A percentile compares a stretch with the other conserved stretches of the same genome.
Evolutionary conservation across 2,113 vertebrate species (phyloP).

Genomic region (Hydrolagus affinis): DNA sequence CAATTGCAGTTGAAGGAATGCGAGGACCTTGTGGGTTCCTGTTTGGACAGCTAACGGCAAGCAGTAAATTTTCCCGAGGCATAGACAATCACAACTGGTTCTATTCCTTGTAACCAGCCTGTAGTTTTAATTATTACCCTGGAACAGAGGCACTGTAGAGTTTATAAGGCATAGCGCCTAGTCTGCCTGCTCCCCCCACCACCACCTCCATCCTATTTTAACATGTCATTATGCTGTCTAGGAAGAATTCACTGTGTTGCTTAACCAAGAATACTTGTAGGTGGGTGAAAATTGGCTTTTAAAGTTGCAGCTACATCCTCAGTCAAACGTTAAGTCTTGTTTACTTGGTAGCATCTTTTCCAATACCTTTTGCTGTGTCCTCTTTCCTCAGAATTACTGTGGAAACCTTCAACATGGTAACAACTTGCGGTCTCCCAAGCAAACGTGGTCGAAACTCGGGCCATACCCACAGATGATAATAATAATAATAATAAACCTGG

Average conservation of each 20-base stretch:
- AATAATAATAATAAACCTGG: no score
- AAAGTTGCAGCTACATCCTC: slow-evolving; percentile 37
- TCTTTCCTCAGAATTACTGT: slow-evolving; percentile 50
- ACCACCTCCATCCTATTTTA: background rate
- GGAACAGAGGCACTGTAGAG: slow-evolving; percentile 1
- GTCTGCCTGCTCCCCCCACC: slow-evolving; percentile 23
- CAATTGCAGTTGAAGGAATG: slow-evolving; percentile 6
- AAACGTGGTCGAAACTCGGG: slow-evolving; percentile 52
- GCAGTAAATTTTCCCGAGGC: slow-evolving; percentile 34
- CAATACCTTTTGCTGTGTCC: slow-evolving; percentile 28
- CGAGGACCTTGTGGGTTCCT: background rate
- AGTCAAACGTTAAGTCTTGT: slow-evolving; percentile 38
- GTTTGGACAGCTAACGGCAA: slow-evolving; percentile 19
- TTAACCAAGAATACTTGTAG: background rate
- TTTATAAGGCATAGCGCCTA: slow-evolving; percentile 1
- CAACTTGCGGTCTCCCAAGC: slow-evolving; percentile 37
- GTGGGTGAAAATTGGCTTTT: slow-evolving; percentile 40
- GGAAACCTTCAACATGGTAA: slow-evolving; percentile 61
- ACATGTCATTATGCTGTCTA: background rate
- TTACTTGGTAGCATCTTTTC: slow-evolving; percentile 37
- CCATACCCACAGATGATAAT: slow-evolving; percentile 30
- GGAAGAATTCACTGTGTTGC: background rate
- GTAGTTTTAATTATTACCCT: slow-evolving; percentile 32
- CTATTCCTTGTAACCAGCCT: slow-evolving; percentile 5
- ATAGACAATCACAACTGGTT: slow-evolving; percentile 28